Percentiles rank a stretch among this genome's conserved stretches.
Evolutionary conservation across 2,113 vertebrate genomes (phyloP).

Genomic region (Hydropotes inermis): DNA sequence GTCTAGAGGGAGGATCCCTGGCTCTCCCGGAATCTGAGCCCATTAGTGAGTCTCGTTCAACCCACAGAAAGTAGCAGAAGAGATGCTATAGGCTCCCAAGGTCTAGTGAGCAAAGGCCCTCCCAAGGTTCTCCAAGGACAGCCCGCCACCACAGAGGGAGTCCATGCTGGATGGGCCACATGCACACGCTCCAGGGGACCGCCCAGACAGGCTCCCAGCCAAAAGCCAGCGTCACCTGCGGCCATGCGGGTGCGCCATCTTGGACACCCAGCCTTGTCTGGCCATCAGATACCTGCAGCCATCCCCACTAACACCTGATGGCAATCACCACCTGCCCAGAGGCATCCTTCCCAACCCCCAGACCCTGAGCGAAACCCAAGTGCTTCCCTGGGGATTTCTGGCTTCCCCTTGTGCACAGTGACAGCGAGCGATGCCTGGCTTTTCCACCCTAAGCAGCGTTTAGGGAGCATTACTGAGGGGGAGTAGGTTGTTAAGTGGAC

Average conservation of each 20-base stretch:
- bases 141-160: not conserved
- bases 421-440: rapidly evolving
- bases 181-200: rapidly evolving
- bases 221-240: rapidly evolving
- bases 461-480: no score
- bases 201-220: not conserved
- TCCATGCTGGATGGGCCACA: rapidly evolving
- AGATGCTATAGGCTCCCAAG: not conserved
- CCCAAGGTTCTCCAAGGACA: no score
- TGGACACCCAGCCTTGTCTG: not conserved
- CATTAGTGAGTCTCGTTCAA: not conserved
- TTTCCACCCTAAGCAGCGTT: rapidly evolving
- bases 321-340: not conserved
- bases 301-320: not conserved
- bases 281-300: not conserved
- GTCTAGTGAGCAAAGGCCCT: not conserved
- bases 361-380: not conserved
- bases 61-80: not conserved
- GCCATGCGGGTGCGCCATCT: rapidly evolving
- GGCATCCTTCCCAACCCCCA: not conserved
- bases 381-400: rapidly evolving
- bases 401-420: not conserved
- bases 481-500: not conserved
- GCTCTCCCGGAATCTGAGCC: not conserved
- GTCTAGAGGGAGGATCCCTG: no score